Conservation (phyloP, 2,797 vertebrate genomes). For the Enteromius trimaculatus region DNA sequence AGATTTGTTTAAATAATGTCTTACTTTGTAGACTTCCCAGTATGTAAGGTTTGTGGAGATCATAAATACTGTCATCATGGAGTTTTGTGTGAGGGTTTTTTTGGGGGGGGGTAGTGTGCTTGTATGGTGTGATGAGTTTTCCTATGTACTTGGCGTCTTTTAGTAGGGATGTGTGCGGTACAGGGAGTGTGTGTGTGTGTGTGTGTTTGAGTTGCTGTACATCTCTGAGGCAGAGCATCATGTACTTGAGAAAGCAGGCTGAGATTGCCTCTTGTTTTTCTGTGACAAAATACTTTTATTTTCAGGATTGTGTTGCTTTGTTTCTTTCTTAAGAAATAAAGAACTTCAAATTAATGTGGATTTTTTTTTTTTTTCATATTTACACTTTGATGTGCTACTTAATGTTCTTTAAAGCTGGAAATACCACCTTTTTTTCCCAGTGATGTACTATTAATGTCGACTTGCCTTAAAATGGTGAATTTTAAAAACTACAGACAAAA, state of each 20-base stretch:
- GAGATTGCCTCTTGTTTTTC: constrained; percentile 5
- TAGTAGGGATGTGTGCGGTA: neutral
- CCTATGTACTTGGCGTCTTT: constrained; percentile 11
- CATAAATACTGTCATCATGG: constrained; percentile 5
- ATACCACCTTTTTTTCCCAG: neutral
- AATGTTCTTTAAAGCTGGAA: constrained; percentile 22
- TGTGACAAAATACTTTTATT: constrained; percentile 27
- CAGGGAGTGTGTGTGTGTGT: neutral
- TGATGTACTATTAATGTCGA: neutral
- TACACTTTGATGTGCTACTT: constrained; percentile 14
- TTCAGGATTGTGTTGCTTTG: constrained; percentile 15
- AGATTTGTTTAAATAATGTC: constrained; percentile 37
- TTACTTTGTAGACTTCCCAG: constrained; percentile 38
- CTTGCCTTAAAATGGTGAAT: neutral
- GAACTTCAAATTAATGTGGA: constrained; percentile 7
- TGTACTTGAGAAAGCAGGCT: constrained; percentile 23
- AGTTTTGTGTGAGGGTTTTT: neutral
- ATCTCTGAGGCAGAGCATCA: neutral
- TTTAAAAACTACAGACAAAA: neutral
- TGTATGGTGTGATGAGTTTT: constrained; percentile 6
- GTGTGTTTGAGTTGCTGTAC: neutral
- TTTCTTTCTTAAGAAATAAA: constrained; percentile 50
- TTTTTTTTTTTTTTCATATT: neutral
- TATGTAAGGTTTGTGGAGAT: neutral
- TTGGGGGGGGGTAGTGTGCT: neutral